phyloP scores from a whole-genome alignment of 2,888 invertebrate species.

The Syritta pipiens region DNA sequence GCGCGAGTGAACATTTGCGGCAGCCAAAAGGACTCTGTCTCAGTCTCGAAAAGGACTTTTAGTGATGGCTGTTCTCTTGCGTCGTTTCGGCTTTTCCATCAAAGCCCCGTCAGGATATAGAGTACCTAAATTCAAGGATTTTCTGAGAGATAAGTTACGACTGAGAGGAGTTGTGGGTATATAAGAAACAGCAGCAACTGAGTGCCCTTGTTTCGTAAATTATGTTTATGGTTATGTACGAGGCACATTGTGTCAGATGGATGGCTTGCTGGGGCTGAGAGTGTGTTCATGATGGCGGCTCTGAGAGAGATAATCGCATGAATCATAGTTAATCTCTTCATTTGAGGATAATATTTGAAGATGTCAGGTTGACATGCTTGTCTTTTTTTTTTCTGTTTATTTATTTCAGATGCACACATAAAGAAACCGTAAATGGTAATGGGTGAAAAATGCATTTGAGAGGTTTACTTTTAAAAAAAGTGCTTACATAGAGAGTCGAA shows the following conservation, averaged over 20 bases:
- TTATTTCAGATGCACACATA: too few species aligned
- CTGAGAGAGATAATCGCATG: conserved; percentile 57
- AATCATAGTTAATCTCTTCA: conserved; percentile 61
- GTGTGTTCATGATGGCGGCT: conserved; percentile 27
- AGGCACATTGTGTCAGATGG: conserved; percentile 26
- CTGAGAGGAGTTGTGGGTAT: neutral
- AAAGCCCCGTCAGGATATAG: conserved; percentile 59
- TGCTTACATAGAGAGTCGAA: too few species aligned
- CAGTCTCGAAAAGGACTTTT: conserved; percentile 43
- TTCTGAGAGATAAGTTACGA: conserved; percentile 47
- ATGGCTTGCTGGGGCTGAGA: conserved; percentile 16
- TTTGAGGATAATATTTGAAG: conserved; percentile 28
- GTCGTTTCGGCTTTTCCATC: conserved; percentile 44
- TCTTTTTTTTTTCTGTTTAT: too few species aligned
- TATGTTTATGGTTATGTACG: conserved; percentile 57
- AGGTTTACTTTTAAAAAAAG: too few species aligned
- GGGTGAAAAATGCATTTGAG: too few species aligned
- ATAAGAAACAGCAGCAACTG: too few species aligned
- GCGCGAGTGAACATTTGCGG: too few species aligned
- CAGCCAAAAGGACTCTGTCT: conserved; percentile 6
- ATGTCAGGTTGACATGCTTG: too few species aligned
- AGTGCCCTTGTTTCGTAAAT: conserved; percentile 39
- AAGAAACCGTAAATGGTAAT: too few species aligned
- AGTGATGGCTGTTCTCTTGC: conserved; percentile 7
- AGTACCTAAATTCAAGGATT: conserved; percentile 35